These are phyloP conservation scores for Maconellicoccus hirsutus DNA, from an alignment of 1,140 invertebrate species.

Conservation along the genomic window DNA sequence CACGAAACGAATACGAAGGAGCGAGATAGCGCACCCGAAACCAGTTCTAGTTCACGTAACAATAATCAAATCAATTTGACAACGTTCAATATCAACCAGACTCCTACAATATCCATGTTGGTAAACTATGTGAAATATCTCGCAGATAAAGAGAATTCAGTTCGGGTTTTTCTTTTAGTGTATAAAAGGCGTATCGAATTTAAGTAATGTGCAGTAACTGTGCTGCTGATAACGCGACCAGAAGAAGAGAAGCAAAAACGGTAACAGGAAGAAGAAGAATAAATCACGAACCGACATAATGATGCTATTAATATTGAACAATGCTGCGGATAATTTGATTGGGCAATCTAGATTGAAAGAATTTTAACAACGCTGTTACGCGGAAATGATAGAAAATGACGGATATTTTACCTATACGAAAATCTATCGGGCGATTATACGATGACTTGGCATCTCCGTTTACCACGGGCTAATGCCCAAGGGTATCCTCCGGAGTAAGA, in stretches of 20 bases:
- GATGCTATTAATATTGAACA: conserved; percentile 9
- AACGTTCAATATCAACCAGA: conserved; percentile 3
- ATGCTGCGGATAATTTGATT: conserved; percentile 8
- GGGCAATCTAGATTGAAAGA: neutral
- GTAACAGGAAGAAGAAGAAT: conserved; percentile 4
- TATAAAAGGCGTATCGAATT: neutral
- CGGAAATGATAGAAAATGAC: neutral
- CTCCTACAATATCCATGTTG: neutral
- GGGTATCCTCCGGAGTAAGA: no score
- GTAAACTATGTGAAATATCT: neutral
- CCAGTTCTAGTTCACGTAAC: conserved; percentile 7
- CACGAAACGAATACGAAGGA: neutral
- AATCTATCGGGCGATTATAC: neutral
- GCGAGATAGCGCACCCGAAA: neutral
- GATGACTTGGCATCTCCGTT: no score
- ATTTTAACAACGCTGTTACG: neutral
- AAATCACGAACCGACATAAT: neutral
- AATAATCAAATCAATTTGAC: conserved; percentile 9
- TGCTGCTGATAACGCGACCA: no score
- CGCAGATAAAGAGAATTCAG: neutral
- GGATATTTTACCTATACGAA: neutral
- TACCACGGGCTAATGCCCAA: no score
- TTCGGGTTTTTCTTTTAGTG: neutral
- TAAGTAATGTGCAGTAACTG: neutral
- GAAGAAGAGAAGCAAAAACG: neutral